Conservation (phyloP, 2,113 vertebrate species). For the Megaleporinus macrocephalus region DNA sequence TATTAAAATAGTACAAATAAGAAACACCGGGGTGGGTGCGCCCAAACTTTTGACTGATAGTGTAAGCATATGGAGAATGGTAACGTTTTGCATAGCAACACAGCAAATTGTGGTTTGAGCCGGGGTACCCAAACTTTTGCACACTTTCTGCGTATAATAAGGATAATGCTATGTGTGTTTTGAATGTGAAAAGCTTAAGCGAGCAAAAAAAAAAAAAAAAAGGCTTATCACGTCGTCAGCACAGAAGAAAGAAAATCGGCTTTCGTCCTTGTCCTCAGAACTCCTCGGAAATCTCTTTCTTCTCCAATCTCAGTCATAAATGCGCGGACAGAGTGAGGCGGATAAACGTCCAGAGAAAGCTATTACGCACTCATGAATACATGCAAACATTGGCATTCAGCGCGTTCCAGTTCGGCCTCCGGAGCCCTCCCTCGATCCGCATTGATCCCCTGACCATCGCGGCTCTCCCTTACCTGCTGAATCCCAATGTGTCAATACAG, state of each 20-base stretch:
- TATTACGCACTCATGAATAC: slow-evolving; percentile 29
- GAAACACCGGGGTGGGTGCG: too few species aligned
- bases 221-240: not conserved
- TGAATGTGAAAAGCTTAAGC: not conserved
- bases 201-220: not conserved
- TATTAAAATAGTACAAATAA: too few species aligned
- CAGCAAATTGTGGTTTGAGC: too few species aligned
- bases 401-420: not conserved
- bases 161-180: not conserved
- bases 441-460: slow-evolving; percentile 15
- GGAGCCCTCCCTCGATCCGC: not conserved
- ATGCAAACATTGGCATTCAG: slow-evolving; percentile 18
- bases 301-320: slow-evolving; percentile 27
- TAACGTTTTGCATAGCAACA: too few species aligned
- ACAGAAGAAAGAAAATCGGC: not conserved
- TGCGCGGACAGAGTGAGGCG: not conserved
- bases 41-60: too few species aligned
- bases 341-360: slow-evolving; percentile 1
- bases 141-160: too few species aligned
- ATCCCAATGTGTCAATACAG: slow-evolving; percentile 7
- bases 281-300: not conserved
- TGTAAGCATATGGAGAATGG: too few species aligned
- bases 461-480: not conserved
- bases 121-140: too few species aligned
- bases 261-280: not conserved